Evolutionary conservation across 2,888 invertebrate genomes (phyloP).

Genomic region (Busseola fusca): DNA sequence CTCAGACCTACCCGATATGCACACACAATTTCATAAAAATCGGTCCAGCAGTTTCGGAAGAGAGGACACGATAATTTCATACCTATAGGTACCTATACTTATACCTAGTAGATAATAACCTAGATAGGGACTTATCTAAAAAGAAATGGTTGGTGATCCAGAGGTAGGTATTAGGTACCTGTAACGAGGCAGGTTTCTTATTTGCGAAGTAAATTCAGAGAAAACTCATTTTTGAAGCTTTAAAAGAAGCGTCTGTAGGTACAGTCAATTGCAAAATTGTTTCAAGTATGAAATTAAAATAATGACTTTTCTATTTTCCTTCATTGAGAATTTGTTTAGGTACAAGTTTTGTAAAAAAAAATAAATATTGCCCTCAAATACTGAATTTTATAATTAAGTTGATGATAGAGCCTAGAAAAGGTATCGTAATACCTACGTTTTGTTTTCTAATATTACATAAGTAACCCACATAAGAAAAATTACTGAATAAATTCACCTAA

Average conservation of each 20-base stretch:
- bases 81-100: too few species aligned
- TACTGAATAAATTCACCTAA: background rate
- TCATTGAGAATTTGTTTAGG: too few species aligned
- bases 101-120: background rate
- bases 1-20: too few species aligned
- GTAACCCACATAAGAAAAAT: background rate
- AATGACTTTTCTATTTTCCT: background rate
- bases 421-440: background rate
- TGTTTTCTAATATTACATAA: background rate
- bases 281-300: background rate
- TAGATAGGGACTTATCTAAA: background rate
- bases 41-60: too few species aligned
- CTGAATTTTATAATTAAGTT: background rate
- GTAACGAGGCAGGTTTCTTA: background rate
- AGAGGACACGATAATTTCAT: too few species aligned
- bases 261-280: constrained; percentile 32
- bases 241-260: background rate
- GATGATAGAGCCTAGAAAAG: background rate
- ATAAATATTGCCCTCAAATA: background rate
- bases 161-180: too few species aligned
- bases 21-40: background rate
- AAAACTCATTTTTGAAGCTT: background rate
- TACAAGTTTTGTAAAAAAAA: background rate
- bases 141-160: background rate
- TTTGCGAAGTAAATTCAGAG: background rate